Conservation (phyloP, 2,888 invertebrate species). For the Melinaea marsaeus region DNA sequence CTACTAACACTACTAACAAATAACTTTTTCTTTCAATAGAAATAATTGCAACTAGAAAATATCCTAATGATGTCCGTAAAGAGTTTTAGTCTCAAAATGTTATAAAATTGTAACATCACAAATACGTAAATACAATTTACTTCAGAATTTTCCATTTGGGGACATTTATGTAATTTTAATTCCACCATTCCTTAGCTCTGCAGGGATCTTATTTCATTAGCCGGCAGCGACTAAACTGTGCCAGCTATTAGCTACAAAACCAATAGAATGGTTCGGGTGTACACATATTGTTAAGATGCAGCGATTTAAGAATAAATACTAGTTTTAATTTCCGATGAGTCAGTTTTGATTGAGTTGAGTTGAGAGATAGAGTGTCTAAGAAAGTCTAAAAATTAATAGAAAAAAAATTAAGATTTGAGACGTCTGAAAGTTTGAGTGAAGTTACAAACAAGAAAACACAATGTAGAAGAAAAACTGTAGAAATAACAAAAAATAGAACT, state of each 20-base stretch:
- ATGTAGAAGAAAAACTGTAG: no score
- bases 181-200: constrained; percentile 74
- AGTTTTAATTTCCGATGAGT: background rate
- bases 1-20: no score
- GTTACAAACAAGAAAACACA: no score
- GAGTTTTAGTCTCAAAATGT: constrained; percentile 4
- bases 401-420: no score
- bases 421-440: no score
- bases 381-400: no score
- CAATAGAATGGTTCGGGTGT: constrained; percentile 39
- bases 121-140: constrained; percentile 36
- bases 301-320: constrained; percentile 16
- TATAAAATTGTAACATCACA: constrained; percentile 27
- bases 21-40: no score
- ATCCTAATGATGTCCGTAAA: background rate
- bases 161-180: constrained; percentile 77
- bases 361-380: no score
- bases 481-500: no score
- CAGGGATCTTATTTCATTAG: constrained; percentile 75
- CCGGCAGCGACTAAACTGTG: constrained; percentile 61
- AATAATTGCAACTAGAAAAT: background rate
- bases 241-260: constrained; percentile 70
- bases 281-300: constrained; percentile 22
- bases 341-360: no score
- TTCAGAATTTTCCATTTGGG: constrained; percentile 58